A percentile compares a stretch with the other conserved stretches of the same genome.
Evolutionary conservation across 2,113 vertebrate genomes (phyloP).

Genomic region (pig (Sus scrofa)): DNA sequence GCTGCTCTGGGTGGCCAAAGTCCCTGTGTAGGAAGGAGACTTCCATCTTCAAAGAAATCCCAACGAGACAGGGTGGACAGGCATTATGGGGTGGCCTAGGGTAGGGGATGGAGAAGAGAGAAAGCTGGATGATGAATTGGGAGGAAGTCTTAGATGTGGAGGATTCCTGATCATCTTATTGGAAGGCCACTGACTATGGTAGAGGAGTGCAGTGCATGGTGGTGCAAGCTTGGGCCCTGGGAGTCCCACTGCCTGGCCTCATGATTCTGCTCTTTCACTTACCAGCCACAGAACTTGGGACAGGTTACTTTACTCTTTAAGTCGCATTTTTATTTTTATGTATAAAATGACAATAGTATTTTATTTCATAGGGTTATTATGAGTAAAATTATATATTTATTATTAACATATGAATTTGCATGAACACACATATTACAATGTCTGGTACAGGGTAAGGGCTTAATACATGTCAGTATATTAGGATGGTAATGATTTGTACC

Average conservation of each 20-base stretch:
- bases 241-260: neutral
- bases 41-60: neutral
- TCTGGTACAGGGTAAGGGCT: neutral
- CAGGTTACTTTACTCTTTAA: neutral
- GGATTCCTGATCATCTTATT: neutral
- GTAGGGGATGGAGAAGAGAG: neutral
- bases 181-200: neutral
- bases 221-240: neutral
- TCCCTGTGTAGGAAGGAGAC: neutral
- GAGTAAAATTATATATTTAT: neutral
- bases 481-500: neutral
- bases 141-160: neutral
- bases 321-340: neutral
- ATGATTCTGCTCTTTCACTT: neutral
- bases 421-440: neutral
- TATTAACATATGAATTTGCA: neutral
- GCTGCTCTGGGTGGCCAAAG: neutral
- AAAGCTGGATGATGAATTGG: neutral
- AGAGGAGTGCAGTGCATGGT: accelerated
- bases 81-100: neutral
- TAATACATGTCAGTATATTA: neutral
- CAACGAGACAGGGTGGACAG: neutral
- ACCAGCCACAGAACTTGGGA: neutral
- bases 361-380: neutral
- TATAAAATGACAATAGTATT: neutral